phyloP scores from a whole-genome alignment of 2,888 invertebrate genomes.

The Cephus rjabovi region DNA sequence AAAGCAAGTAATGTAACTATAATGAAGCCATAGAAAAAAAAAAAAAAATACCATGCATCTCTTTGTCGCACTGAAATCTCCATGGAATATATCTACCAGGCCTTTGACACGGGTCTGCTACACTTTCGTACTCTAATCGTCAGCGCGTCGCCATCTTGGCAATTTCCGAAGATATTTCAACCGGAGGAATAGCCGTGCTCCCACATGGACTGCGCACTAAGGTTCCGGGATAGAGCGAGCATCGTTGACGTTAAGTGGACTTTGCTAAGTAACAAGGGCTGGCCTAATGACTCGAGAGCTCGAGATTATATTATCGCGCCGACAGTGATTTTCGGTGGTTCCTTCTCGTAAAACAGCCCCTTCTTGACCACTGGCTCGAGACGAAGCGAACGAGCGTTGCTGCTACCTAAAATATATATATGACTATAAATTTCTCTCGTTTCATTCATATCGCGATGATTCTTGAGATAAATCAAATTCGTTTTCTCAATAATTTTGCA shows the following conservation, averaged over 20 bases:
- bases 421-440: not conserved
- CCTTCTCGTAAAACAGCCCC: conserved; percentile 53
- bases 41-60: not conserved
- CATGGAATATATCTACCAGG: not conserved
- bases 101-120: not conserved
- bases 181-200: not conserved
- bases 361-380: not conserved
- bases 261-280: conserved; percentile 61
- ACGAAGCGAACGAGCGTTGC: not conserved
- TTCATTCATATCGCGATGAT: not conserved
- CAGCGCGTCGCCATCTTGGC: not conserved
- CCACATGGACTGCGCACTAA: not conserved
- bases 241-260: conserved; percentile 50
- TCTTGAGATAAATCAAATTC: not conserved
- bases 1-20: not conserved
- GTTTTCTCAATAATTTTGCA: not conserved
- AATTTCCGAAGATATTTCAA: not conserved
- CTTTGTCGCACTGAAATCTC: not conserved
- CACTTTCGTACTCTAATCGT: not conserved
- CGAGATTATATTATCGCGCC: conserved; percentile 66
- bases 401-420: not conserved
- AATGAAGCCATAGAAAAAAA: not conserved
- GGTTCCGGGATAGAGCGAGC: conserved; percentile 16
- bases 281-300: conserved; percentile 66
- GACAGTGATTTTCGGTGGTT: conserved; percentile 60